Conservation (phyloP, 2,113 vertebrate species). For the Paralichthys olivaceus region DNA sequence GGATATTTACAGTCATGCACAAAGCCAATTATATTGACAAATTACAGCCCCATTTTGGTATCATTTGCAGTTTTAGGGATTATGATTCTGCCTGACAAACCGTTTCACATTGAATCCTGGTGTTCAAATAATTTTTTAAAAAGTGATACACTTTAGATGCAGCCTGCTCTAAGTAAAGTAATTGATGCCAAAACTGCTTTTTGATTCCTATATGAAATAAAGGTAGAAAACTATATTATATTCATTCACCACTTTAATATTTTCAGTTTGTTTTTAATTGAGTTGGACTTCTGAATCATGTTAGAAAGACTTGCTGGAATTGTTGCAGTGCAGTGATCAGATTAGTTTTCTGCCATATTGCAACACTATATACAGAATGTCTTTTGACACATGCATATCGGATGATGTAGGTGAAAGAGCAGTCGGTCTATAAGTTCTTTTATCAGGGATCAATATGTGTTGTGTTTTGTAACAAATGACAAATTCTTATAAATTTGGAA, state of each 20-base stretch:
- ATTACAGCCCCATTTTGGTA: too few relatives aligned
- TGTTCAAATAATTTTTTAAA: too few relatives aligned
- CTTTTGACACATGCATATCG: conserved; percentile 2
- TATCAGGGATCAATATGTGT: conserved; percentile 14
- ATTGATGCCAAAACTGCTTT: neutral
- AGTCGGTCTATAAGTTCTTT: conserved; percentile 18
- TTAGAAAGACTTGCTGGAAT: neutral
- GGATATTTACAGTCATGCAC: conserved; percentile 15
- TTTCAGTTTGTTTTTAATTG: neutral
- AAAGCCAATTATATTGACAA: neutral
- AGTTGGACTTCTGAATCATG: conserved; percentile 1
- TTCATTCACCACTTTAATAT: neutral
- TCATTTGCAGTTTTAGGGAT: too few relatives aligned
- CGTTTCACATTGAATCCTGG: too few relatives aligned
- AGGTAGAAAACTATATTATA: neutral
- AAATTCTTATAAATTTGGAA: conserved; percentile 27
- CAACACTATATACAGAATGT: neutral
- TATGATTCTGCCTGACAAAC: too few relatives aligned
- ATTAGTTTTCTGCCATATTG: conserved; percentile 4
- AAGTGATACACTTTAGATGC: too few relatives aligned
- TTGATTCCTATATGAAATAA: neutral
- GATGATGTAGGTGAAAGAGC: conserved; percentile 4
- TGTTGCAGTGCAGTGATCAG: neutral
- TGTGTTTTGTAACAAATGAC: conserved; percentile 35
- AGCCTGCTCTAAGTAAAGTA: neutral